These are phyloP conservation scores for Erannis defoliaria DNA, from an alignment of 2,888 invertebrate species.

Conservation along the genomic window DNA sequence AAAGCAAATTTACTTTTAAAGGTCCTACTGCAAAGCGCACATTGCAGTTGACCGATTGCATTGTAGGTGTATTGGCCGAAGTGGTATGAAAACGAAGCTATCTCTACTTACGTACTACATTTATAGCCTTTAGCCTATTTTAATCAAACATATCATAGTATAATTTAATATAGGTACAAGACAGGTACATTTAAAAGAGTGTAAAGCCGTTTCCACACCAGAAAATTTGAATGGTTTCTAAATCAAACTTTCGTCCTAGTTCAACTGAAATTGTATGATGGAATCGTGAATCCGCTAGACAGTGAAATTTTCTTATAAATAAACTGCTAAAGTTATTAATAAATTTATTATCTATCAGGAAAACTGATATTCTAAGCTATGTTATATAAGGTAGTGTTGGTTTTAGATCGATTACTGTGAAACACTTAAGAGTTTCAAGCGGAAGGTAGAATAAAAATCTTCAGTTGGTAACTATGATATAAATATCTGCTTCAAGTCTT, in stretches of 20 bases:
- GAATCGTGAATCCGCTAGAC: neutral
- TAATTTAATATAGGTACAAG: neutral
- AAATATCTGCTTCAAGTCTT: neutral
- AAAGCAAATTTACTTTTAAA: no score
- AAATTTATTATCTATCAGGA: neutral
- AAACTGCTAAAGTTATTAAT: neutral
- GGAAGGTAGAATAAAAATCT: neutral
- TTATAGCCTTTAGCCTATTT: neutral
- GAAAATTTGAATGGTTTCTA: neutral
- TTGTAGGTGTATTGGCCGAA: no score
- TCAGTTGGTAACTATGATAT: neutral
- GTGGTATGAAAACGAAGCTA: constrained; percentile 19
- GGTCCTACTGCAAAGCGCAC: no score
- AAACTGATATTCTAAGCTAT: neutral
- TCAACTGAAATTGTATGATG: neutral
- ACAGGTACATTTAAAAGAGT: neutral
- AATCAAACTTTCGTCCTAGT: neutral
- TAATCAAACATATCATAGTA: neutral
- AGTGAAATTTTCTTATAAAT: neutral
- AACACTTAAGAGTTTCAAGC: neutral
- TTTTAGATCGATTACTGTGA: neutral
- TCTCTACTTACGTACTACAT: neutral
- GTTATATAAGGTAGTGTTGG: neutral
- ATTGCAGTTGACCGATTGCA: no score
- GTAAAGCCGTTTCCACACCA: neutral